A percentile compares a stretch with the other conserved stretches of the same genome.
These are phyloP conservation scores for Spodoptera litura DNA, from an alignment of 1,140 invertebrate species.

Conservation along the genomic window DNA sequence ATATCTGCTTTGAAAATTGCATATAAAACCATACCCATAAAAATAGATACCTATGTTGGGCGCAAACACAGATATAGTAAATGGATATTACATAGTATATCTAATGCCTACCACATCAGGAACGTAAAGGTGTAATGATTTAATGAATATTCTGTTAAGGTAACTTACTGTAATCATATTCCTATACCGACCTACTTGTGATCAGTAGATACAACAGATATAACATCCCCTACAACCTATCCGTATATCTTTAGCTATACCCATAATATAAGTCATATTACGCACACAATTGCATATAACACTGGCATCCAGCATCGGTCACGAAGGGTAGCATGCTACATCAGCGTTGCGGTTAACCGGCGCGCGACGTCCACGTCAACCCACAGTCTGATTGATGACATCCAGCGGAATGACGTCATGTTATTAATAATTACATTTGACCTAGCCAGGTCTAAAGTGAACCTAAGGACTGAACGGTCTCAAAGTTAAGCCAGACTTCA, in stretches of 20 bases:
- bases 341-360: slow-evolving; percentile 74
- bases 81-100: too few species aligned
- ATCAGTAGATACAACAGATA: not conserved
- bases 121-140: too few species aligned
- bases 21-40: too few species aligned
- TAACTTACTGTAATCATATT: too few species aligned
- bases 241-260: not conserved
- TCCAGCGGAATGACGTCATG: slow-evolving; percentile 33
- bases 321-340: slow-evolving; percentile 72
- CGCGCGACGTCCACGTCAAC: slow-evolving; percentile 66
- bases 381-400: slow-evolving; percentile 50
- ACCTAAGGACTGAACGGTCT: slow-evolving; percentile 1
- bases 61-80: too few species aligned
- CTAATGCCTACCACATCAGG: too few species aligned
- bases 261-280: slow-evolving; percentile 33
- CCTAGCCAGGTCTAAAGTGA: slow-evolving; percentile 14
- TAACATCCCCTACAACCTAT: not conserved
- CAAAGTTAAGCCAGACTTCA: slow-evolving; percentile 13
- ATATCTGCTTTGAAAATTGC: too few species aligned
- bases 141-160: too few species aligned
- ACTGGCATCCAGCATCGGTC: slow-evolving; percentile 54
- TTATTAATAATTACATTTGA: slow-evolving; percentile 41
- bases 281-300: slow-evolving; percentile 37
- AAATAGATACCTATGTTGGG: too few species aligned
- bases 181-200: too few species aligned